A percentile compares a stretch with the other conserved stretches of the same genome.
These are phyloP conservation scores for Chesias legatella DNA, from an alignment of 2,888 invertebrate genomes.

Conservation along the genomic window DNA sequence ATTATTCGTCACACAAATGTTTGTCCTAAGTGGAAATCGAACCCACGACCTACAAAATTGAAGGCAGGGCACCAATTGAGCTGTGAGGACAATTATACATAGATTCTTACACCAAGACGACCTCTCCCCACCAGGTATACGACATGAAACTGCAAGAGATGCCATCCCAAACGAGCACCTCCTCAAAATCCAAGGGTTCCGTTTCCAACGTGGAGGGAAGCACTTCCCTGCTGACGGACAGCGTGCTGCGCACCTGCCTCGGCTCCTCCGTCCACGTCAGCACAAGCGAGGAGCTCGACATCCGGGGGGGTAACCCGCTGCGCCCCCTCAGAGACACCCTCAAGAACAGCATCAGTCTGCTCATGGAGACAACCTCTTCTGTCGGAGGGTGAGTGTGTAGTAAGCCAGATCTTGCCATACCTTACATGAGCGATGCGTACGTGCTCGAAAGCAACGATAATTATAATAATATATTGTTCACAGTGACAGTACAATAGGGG, in stretches of 20 bases:
- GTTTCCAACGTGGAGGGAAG: slow-evolving; percentile 36
- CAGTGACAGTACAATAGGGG: slow-evolving; percentile 40
- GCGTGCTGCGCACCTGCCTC: slow-evolving; percentile 53
- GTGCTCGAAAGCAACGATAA: too few relatives aligned
- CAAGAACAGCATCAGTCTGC: slow-evolving; percentile 67
- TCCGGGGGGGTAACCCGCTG: slow-evolving; percentile 60
- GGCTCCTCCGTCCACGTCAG: slow-evolving; percentile 65
- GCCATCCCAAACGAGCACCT: slow-evolving; percentile 52
- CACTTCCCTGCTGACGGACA: slow-evolving; percentile 52
- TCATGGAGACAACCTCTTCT: slow-evolving; percentile 62
- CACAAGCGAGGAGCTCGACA: slow-evolving; percentile 62
- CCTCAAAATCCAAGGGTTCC: slow-evolving; percentile 32
- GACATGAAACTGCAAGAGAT: slow-evolving; percentile 66
- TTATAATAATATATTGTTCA: slow-evolving; percentile 1
- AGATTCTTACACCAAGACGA: too few relatives aligned
- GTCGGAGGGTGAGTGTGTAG: slow-evolving; percentile 43
- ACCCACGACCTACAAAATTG: too few relatives aligned
- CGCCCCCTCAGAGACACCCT: slow-evolving; percentile 65
- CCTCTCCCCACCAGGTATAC: too few relatives aligned
- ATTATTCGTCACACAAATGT: too few relatives aligned
- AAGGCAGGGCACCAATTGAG: too few relatives aligned
- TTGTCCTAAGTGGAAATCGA: too few relatives aligned
- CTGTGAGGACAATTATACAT: too few relatives aligned
- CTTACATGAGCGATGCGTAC: too few relatives aligned
- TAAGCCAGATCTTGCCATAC: background rate